Evolutionary conservation across 1,140 invertebrate species (phyloP), one percentile per base, ranked within the genome.

Genomic region (Dreissena rostriformis): DNA sequence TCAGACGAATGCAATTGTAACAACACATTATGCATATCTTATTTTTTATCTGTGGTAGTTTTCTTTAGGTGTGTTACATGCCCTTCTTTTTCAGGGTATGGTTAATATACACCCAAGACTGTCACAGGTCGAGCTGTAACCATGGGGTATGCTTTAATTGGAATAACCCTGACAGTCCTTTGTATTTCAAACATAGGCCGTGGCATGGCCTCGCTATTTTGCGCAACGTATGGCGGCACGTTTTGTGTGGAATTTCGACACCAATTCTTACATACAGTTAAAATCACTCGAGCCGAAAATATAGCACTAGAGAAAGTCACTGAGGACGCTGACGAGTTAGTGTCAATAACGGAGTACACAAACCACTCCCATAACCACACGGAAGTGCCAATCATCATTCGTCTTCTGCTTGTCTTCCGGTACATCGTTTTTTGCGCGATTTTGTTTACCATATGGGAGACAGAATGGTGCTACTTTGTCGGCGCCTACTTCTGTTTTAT

Each of bases 401-500:
- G 92, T 65, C 72, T 94, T 0, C 85, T 92, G 39, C 85, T 94
- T 17, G 92, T 94, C 68, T 84, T 88, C 14, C 85, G 84, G 29
- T 94, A 94, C 82, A 93, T 94, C 24, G 86, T 92, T 19, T 87
- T 89, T 24, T 93, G 93, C 0, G 93, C 93, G 10, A 81, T 92
- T 29, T 88, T 94, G 76, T 93, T 94, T 75, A 84, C 90, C 6
- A 71, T 90, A 0, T 93, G 92, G 92, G 93, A 93, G 81, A 94
- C 97, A 92, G 95, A 96, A 71, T 99, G 98, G 98, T 96, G 95
- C 66, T 95, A 97, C 26, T 94, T 99, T 24, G 97, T 98, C 88
- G 97, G 97, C 51, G 96, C 97, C 73, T 99, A 98, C 93, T 99
- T 99, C 92, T 99, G 98, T 90, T 98, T 98, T 94, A 97, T 98